Base-by-base conservation (phyloP, 2,113 vertebrate species). In the Rhinolophus sinicus region DNA sequence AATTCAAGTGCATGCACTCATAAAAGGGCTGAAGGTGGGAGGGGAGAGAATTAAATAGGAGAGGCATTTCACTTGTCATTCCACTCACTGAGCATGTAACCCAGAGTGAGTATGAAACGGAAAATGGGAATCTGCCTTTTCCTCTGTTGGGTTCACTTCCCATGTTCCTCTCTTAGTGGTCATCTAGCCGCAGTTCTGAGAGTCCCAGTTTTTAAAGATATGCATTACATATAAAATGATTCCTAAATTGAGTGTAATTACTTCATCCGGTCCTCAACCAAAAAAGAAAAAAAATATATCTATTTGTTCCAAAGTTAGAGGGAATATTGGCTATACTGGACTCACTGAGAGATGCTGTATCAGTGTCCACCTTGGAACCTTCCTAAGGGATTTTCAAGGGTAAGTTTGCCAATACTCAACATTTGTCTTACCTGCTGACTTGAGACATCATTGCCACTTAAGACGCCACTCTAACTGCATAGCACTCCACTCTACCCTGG, bases 201-300 rank as follows among this genome's bases (percentile, higher is more conserved):
- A 26, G 50, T 33, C 75, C 47, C 35, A 38, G 22, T 26, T 82
- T 93, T 90, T 67, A 96, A 93, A 82, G 54, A n/a, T 40, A 40
- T 19, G 33, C 35, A 52, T 65, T 85, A 7, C 56, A 73, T 73
- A 84, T 80, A 35, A 67, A 6, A 58, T 33, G 24, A 67, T 90
- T 80, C 50, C 44, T 76, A 90, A 94, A 96, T 44, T 47, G 40
- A 92, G 2, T 67, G 21, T 33, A 52, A 75, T 91, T 94, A 67
- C 56, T 65, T 78, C 70, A 73, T 50, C 52, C 60, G 86, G 65
- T 78, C 14, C 26, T 84, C 35, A 84, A 64, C 56, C 77, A 69
- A 91, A 78, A 73, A 26, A n/a, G 8, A 58, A 88, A 70, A 56
- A 56, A 47, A 69, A 40, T 35, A 84, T 35, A 84, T 54, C 38